Evolutionary conservation across 1,140 invertebrate species (phyloP), one percentile per base, ranked within the genome.

Genomic region (Conus ventricosus): DNA sequence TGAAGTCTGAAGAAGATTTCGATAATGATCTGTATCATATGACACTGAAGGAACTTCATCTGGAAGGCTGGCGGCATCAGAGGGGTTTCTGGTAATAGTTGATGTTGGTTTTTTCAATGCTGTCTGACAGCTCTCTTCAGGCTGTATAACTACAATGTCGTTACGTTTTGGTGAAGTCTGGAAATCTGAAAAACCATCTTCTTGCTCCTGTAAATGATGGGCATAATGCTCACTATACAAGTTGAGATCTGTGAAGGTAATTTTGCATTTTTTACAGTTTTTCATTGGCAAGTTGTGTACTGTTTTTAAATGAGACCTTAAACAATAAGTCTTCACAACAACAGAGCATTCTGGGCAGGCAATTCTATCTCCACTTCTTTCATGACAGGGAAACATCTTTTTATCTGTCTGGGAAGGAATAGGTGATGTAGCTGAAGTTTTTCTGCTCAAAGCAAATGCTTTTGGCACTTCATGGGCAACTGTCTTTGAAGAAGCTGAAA

Each of bases 201-300:
- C 80, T 20, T 81, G 15, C 20, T 81, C 39, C 23, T 81, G 80
- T 17, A 81, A 54, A 54, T 81, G 80, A 54, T 15, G 51, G 20
- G 80, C 80, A 81, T 81, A 81, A 54, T 81, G 80, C 51, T 81
- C 80, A 55, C 80, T 81, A 54, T 54, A 81, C 39, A 54, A 51
- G 39, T 81, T 51, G 0, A 81, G 8, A 23, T 81, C 80, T 54
- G 51, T 81, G 80, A 81, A 81, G 39, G 39, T 54, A 20, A 81
- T 13, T 54, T 25, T 53, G 80, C 80, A 81, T 20, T 54, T 81
- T 81, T 15, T 54, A 81, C 80, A 81, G 20, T 20, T 81, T 23
- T 81, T 53, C 80, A 81, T 81, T 8, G 39, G 39, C 51, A 81
- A 23, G 23, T 81, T 81, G 53, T 81, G 80, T 4, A 54, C 51